Conservation (phyloP, 2,113 vertebrate genomes). For the Xiphophorus maculatus region DNA sequence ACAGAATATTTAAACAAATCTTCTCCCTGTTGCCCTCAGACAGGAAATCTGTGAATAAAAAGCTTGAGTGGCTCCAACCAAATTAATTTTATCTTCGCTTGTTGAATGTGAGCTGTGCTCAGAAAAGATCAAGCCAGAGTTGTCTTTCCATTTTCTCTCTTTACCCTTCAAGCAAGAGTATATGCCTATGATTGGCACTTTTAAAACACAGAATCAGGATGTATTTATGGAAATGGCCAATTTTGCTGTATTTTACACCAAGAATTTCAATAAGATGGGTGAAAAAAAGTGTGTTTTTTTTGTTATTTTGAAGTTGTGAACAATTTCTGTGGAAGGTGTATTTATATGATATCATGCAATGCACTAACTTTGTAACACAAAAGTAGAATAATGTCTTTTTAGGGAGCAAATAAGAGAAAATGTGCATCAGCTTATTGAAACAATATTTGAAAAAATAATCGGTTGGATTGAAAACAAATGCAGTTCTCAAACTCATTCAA, state of each 20-base stretch:
- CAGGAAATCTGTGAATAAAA: constrained; percentile 62
- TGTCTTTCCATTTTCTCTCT: constrained; percentile 50
- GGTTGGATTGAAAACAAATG: neutral
- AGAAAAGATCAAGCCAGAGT: constrained; percentile 53
- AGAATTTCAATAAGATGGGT: constrained; percentile 11
- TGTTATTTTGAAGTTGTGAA: neutral
- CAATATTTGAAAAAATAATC: neutral
- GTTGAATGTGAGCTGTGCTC: constrained; percentile 59
- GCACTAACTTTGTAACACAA: neutral
- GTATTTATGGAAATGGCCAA: neutral
- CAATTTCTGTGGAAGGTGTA: constrained; percentile 14
- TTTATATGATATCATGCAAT: constrained; percentile 11
- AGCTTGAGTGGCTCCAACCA: constrained; percentile 61
- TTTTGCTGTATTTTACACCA: constrained; percentile 21
- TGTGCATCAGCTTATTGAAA: neutral
- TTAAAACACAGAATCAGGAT: constrained; percentile 13
- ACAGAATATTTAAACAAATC: constrained; percentile 78
- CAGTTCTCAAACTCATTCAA: neutral
- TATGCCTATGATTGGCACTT: constrained; percentile 28
- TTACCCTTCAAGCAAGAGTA: constrained; percentile 27
- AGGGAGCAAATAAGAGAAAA: neutral
- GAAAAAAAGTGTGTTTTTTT: constrained; percentile 6
- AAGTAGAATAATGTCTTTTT: neutral
- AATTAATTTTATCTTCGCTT: constrained; percentile 57
- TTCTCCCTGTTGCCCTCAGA: constrained; percentile 62